Percentiles rank a stretch among this genome's conserved stretches.
Evolutionary conservation across 2,797 vertebrate genomes (phyloP).

Genomic region (Balearica regulorum): DNA sequence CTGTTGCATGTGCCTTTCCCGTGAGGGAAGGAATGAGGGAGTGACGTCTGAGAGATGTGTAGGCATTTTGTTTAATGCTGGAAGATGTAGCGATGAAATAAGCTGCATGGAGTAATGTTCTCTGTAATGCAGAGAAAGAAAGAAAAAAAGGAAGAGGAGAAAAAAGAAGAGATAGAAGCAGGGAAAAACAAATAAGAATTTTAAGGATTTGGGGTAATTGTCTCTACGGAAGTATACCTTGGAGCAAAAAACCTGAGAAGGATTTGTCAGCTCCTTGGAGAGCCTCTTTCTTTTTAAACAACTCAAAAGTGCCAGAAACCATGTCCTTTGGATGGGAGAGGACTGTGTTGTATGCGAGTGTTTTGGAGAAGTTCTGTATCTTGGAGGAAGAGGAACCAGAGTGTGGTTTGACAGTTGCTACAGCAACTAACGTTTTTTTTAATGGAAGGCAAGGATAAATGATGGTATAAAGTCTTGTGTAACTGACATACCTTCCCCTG

Average conservation of each 20-base stretch:
- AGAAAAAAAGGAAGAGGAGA: neutral
- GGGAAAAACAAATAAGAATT: neutral
- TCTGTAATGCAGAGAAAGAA: neutral
- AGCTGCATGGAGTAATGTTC: neutral
- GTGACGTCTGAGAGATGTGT: neutral
- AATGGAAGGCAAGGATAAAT: slow-evolving; percentile 26
- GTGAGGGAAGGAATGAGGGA: neutral
- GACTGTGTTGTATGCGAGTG: slow-evolving; percentile 26
- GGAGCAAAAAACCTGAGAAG: neutral
- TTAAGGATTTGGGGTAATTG: neutral
- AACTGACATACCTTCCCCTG: slow-evolving; percentile 40
- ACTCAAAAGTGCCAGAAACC: neutral
- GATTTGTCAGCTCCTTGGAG: neutral
- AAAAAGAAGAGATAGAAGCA: no score
- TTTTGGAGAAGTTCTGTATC: slow-evolving; percentile 55
- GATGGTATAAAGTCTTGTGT: neutral
- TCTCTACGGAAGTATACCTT: neutral
- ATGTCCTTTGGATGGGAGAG: neutral
- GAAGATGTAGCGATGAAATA: neutral
- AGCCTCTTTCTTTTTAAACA: slow-evolving; percentile 17
- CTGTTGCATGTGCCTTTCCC: neutral
- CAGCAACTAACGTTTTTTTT: slow-evolving; percentile 38
- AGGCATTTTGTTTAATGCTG: neutral
- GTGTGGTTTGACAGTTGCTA: slow-evolving; percentile 46
- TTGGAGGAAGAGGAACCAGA: slow-evolving; percentile 37